A percentile compares a stretch with the other conserved stretches of the same genome.
Evolutionary conservation across 2,113 vertebrate genomes (phyloP).

Genomic region (Copsychus sechellarum): DNA sequence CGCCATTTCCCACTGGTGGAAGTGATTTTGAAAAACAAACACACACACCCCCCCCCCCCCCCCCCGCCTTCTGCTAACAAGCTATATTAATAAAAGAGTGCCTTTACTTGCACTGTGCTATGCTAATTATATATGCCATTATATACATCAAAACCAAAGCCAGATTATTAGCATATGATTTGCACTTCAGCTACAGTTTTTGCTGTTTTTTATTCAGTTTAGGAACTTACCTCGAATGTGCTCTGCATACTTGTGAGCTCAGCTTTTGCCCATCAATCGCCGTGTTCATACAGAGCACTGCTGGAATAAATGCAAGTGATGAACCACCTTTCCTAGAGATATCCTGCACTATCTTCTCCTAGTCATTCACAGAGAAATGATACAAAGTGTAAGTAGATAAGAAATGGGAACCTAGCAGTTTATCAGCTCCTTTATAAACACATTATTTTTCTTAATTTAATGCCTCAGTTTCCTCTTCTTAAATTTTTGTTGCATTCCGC

Average conservation of each 20-base stretch:
- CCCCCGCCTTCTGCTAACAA: neutral
- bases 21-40: neutral
- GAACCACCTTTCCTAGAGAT: neutral
- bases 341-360: neutral
- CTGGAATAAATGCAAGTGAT: neutral
- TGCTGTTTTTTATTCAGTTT: neutral
- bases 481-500: neutral
- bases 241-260: neutral
- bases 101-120: neutral
- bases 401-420: neutral
- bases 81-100: neutral
- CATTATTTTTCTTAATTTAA: neutral
- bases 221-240: neutral
- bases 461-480: neutral
- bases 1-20: neutral
- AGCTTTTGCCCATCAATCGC: neutral
- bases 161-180: neutral
- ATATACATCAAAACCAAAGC: neutral
- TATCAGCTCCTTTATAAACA: neutral
- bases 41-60: too few species aligned
- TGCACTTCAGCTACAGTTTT: neutral
- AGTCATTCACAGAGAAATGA: neutral
- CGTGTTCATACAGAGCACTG: fast-evolving
- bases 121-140: neutral
- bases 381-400: neutral